phyloP scores from a whole-genome alignment of 1,140 invertebrate species.

The Eueides isabella region DNA sequence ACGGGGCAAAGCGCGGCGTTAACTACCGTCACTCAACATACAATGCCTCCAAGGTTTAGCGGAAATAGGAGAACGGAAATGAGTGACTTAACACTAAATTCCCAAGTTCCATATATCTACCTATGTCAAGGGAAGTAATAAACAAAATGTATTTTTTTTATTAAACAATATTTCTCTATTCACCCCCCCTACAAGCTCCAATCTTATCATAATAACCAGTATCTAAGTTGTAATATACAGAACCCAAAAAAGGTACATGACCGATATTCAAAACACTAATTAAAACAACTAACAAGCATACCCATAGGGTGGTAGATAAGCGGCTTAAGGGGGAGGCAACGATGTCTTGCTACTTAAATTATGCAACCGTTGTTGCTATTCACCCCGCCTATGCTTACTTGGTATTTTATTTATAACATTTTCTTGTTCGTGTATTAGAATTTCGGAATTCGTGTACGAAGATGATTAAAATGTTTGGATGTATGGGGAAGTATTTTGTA shows the following conservation, averaged over 20 bases:
- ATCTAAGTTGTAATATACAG: not conserved
- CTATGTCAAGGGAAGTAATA: no score
- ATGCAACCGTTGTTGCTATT: conserved; percentile 57
- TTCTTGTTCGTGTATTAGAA: conserved; percentile 1
- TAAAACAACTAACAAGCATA: conserved; percentile 71
- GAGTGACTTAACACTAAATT: no score
- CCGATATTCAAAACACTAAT: conserved; percentile 50
- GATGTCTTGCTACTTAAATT: conserved; percentile 77
- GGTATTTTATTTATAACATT: conserved; percentile 34
- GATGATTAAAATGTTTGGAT: not conserved
- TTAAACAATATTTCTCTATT: no score
- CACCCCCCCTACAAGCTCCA: no score
- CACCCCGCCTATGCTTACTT: conserved; percentile 11
- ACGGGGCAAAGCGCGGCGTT: no score
- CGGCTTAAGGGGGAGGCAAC: conserved; percentile 70
- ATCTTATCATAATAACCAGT: no score
- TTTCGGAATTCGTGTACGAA: not conserved
- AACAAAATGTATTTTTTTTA: no score
- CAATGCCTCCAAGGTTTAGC: no score
- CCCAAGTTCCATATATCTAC: no score
- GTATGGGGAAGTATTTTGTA: not conserved
- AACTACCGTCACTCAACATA: no score
- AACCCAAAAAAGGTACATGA: conserved; percentile 9
- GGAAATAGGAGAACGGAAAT: no score
- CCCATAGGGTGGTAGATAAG: conserved; percentile 59